Evolutionary conservation across 2,113 vertebrate genomes (phyloP), one percentile per base, ranked within the genome.

Genomic region (Agapornis roseicollis): DNA sequence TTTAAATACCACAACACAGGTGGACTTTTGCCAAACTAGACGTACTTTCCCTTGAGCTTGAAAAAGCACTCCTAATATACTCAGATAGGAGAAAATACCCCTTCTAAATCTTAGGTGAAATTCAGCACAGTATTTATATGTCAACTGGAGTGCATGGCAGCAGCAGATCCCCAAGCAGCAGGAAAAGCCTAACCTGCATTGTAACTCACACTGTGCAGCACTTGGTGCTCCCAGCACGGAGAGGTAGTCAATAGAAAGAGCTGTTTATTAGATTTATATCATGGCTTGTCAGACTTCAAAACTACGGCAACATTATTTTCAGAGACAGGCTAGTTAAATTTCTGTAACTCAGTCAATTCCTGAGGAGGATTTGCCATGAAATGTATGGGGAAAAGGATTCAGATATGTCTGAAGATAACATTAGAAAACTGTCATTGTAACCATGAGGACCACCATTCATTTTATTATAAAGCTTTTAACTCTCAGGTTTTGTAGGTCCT

Each of bases 291-390:
- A 71, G 37, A 79, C 80, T 89, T 87, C 68, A 79, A 58, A 88
- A 82, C 56, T 80, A 90, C 31, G 49, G 69, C 47, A 93, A 91
- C 53, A 55, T 53, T 86, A 76, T 89, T 81, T 89, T 83, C 92
- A 92, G 37, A 90, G 28, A 80, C 13, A 55, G 20, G n/a, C 46
- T 20, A 68, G 35, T 31, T 56, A 73, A 71, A 52, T 90, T 25
- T 80, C 39, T 5, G 1, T 50, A 55, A 69, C 13, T 44, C 4
- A 4, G 49, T 41, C 72, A 80, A 17, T 33, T 80, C 28, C 68
- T 74, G 28, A 85, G 66, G 58, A 66, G 27, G 35, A 17, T 91
- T 53, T 91, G 42, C n/a, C 28, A 86, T 44, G 64, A 77, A 84
- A 60, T 4, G 2, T 20, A 56, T 7, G 19, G 41, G 31, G 31